Conservation (phyloP, 2,113 vertebrate species). For the Myotis brandtii region DNA sequence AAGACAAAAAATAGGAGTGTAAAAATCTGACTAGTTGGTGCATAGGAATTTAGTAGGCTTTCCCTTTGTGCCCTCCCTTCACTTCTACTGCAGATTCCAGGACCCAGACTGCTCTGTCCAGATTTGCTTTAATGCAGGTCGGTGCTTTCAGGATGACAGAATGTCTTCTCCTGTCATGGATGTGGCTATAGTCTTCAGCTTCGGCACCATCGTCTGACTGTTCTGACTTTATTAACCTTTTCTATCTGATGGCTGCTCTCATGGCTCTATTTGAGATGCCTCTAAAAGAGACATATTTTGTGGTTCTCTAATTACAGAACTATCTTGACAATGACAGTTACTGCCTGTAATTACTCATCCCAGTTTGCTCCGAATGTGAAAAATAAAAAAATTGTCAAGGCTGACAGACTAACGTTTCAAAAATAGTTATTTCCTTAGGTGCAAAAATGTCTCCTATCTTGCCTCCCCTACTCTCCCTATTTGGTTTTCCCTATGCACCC, state of each 20-base stretch:
- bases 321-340: slow-evolving; percentile 77
- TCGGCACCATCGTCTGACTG: not conserved
- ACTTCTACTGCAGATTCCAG: not conserved
- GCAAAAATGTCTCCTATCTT: slow-evolving; percentile 47
- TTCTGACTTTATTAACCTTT: slow-evolving; percentile 77
- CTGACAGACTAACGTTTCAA: slow-evolving; percentile 69
- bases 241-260: slow-evolving; percentile 66
- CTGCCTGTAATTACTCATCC: slow-evolving; percentile 75
- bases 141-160: slow-evolving; percentile 25
- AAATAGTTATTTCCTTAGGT: slow-evolving; percentile 69
- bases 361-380: slow-evolving; percentile 56
- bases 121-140: slow-evolving; percentile 28
- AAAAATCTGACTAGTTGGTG: not conserved
- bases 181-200: not conserved
- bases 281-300: slow-evolving; percentile 77
- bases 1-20: slow-evolving; percentile 35
- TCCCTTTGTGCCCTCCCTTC: not conserved
- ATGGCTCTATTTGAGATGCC: slow-evolving; percentile 58
- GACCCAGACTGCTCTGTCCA: not conserved
- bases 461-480: not conserved
- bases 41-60: not conserved
- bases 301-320: slow-evolving; percentile 79
- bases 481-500: not conserved
- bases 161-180: not conserved
- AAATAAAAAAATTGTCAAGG: slow-evolving; percentile 67